Evolutionary conservation across 2,113 vertebrate species (phyloP), one percentile per base, ranked within the genome.

Genomic region (Dolichallabes microphthalmus): DNA sequence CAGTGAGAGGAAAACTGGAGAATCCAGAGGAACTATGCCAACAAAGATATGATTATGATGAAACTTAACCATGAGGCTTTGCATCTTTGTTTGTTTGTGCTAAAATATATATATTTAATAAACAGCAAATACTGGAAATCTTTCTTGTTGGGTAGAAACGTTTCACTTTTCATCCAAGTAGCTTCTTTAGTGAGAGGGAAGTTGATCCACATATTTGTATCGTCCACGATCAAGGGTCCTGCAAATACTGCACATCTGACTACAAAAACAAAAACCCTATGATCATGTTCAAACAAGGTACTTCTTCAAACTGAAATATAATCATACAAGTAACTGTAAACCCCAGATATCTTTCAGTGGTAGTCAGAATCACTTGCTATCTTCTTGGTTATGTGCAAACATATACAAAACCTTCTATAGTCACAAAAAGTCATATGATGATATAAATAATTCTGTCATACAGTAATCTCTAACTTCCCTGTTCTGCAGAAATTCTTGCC

Each of bases 271-370:
- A 58, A 1, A 61, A 4, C 19, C 19, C 68, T 27, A 50, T 69
- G 61, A 22, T 45, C 30, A 83, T 17, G 2, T 61, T 74, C 82
- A 75, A 75, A 61, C 32, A 74, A 27, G 61, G 39, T 39, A 83
- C 82, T 27, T 50, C 32, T 30, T 50, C 15, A 50, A 74, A 52
- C 22, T 74, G 45, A 25, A 74, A 74, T 14, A 22, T 74, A n/a
- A 10, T 69, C 71, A 50, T 74, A 45, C n/a, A 74, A n/a, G 39
- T n/a, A 74, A 52, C 22, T 52, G 14, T 25, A 74, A 74, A 7
- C 20, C 22, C 12, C 35, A 22, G 68, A 71, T 71, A 71, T 25
- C 39, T 14, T 22, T 22, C 10, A 74, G 22, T 7, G 39, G 4
- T 50, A 0, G 22, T 74, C 12, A 45, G 11, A 74, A 74, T 50